Evolutionary conservation across 2,888 invertebrate species (phyloP), one percentile per base, ranked within the genome.

Genomic region (Euplagia quadripunctaria): DNA sequence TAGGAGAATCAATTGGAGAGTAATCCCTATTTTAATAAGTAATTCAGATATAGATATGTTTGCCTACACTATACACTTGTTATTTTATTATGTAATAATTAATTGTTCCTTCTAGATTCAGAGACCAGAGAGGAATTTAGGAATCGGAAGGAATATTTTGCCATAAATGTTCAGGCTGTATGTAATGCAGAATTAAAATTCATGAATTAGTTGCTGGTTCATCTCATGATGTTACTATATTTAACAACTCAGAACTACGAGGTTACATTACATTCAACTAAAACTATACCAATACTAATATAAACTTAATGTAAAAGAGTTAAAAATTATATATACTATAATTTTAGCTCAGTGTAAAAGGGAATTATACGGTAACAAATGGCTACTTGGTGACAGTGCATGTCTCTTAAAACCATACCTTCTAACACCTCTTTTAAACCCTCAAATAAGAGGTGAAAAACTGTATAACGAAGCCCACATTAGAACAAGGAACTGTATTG

Each of bases 371-470:
- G 78, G 77, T 2, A 78, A 80, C 66, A 64, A 52, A n/a, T 80
- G 80, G 78, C 61, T 80, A 41, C 67, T 80, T 42, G 78, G 80
- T n/a, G 77, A 80, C 68, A 75, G 70, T 74, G 78, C 80, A 41
- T 80, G 77, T 64, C 77, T 75, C 49, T 43, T 52, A 74, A 31
- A 79, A n/a, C 58, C 58, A n/a, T 31, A 31, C 31, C 31, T 31
- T 31, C 31, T 81, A 64, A 75, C 79, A 49, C 79, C 76, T 12
- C 52, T 81, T 61, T 20, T 78, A 9, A 78, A 75, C 52, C 76
- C 81, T 1, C n/a, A 52, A 66, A n/a, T 74, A 49, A 41, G 12
- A 43, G 68, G 68, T 65, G 64, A 80, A 69, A 31, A 55, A 6
- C n/a, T 31, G 17, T 80, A 80, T 17, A 81, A 79, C 74, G 79